A percentile compares a stretch with the other conserved stretches of the same genome.
Conservation (phyloP, 1,140 invertebrate genomes). For the Caenorhabditis brenneri region DNA sequence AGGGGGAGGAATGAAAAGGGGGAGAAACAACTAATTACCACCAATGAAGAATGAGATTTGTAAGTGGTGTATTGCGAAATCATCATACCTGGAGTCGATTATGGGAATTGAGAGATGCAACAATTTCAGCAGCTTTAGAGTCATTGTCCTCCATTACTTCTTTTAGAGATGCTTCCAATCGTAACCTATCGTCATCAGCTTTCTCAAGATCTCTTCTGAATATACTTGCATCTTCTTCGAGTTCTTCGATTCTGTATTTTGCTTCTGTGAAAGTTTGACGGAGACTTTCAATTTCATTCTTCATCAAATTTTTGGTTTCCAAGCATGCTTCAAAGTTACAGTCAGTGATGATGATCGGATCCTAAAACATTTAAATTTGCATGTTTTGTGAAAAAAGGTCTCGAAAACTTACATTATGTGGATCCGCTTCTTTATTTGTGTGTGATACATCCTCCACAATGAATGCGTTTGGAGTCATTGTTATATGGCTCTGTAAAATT, state of each 20-base stretch:
- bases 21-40: background rate
- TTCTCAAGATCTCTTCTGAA: slow-evolving; percentile 48
- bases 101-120: slow-evolving; percentile 54
- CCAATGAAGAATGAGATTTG: background rate
- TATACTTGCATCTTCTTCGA: slow-evolving; percentile 60
- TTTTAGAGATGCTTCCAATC: slow-evolving; percentile 44
- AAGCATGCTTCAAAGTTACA: slow-evolving; percentile 40
- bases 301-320: slow-evolving; percentile 62
- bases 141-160: slow-evolving; percentile 56
- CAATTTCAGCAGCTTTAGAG: slow-evolving; percentile 58
- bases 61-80: too few species aligned
- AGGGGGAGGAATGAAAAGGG: background rate
- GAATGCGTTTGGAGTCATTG: background rate
- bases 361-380: background rate
- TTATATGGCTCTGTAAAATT: background rate
- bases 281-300: slow-evolving; percentile 51
- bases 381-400: background rate
- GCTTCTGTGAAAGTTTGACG: slow-evolving; percentile 46
- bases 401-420: background rate
- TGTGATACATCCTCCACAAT: background rate
- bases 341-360: background rate
- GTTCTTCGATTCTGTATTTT: slow-evolving; percentile 50
- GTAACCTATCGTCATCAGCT: slow-evolving; percentile 43
- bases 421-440: slow-evolving; percentile 12
- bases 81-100: slow-evolving; percentile 58